Evolutionary conservation across 1,140 invertebrate genomes (phyloP), one percentile per base, ranked within the genome.

Genomic region (Lithobius niger): DNA sequence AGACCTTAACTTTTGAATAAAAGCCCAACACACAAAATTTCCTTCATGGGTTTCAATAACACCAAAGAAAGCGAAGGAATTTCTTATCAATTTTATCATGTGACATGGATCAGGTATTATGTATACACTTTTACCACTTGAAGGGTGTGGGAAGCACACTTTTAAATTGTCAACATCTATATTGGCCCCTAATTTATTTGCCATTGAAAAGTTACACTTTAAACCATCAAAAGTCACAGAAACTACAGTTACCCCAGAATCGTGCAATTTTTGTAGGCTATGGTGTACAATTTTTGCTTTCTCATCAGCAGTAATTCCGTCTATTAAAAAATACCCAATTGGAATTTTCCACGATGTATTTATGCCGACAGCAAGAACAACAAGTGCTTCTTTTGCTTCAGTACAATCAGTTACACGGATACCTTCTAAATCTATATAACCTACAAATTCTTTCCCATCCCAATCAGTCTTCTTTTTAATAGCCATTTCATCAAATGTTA

Each of bases 1-100:
- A 36, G 57, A 6, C 18, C 22, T 28, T 21, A 64, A 49, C 18
- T 26, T 44, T 40, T 24, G 43, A 24, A 62, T 60, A 54, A 52
- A 63, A 3, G 54, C 27, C 61, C 59, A 65, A 27, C 56, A 22
- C 16, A 62, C 59, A 16, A 28, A 16, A 21, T 60, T 56, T 0
- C 44, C 43, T 26, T 61, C 43, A 26, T 45, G 50, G 47, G 62
- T 50, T 51, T 45, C 45, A 3, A 67, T 51, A 50, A 58, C 18
- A 65, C 56, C 56, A 40, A 59, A 59, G 16, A 58, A 51, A 26
- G 58, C 64, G 19, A 68, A 61, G 27, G 62, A 52, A 55, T 69
- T 71, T 43, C 67, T 50, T 10, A 65, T 54, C 49, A 67, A 59
- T 64, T 72, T 71, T 10, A 71, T 45, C 62, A 70, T 66, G 54